phyloP scores from a whole-genome alignment of 2,113 vertebrate species.

The Castor canadensis region DNA sequence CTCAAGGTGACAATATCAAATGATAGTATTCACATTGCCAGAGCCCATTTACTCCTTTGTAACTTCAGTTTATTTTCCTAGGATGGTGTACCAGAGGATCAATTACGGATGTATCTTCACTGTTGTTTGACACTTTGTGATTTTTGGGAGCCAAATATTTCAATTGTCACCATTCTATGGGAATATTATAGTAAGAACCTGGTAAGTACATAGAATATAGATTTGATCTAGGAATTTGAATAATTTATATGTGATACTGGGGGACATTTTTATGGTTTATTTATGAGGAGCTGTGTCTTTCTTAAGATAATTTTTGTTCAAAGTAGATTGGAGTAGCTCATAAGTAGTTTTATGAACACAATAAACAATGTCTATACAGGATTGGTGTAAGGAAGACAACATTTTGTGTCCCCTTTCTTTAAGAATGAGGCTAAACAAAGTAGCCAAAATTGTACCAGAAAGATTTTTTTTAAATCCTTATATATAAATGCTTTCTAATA shows the following conservation, averaged over 20 bases:
- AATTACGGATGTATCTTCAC: conserved; percentile 93
- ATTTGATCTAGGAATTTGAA: conserved; percentile 6
- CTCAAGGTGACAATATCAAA: not conserved
- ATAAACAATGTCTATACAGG: not conserved
- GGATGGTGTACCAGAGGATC: conserved; percentile 89
- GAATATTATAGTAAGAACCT: conserved; percentile 96
- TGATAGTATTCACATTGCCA: not conserved
- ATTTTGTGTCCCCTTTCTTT: not conserved
- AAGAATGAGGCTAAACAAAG: not conserved
- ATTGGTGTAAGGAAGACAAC: not conserved
- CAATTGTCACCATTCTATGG: conserved; percentile 91
- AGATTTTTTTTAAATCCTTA: not conserved
- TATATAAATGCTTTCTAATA: conserved; percentile 18
- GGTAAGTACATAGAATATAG: conserved; percentile 84
- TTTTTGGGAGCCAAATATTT: conserved; percentile 91
- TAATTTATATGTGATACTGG: not conserved
- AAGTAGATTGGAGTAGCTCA: not conserved
- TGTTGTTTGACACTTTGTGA: conserved; percentile 93
- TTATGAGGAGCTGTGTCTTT: not conserved
- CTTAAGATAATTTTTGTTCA: conserved; percentile 14
- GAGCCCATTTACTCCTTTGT: not conserved
- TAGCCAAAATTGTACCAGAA: not conserved
- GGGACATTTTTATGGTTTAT: conserved; percentile 46
- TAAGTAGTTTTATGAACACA: not conserved
- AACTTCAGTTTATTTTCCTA: conserved; percentile 71